Conservation (phyloP, 2,888 invertebrate species). For the Drosophila acutilabella region DNA sequence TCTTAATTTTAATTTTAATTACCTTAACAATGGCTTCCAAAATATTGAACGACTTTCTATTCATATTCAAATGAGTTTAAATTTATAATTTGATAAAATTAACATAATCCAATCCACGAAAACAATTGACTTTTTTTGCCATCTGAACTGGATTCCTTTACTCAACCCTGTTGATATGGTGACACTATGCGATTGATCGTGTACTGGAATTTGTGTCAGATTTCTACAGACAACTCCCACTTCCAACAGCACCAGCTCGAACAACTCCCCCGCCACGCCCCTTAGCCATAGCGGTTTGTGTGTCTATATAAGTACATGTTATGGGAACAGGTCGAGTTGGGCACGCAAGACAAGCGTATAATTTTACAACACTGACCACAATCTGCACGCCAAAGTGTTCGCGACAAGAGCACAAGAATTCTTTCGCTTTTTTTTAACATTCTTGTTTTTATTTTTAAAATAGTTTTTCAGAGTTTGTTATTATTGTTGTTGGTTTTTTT, state of each 20-base stretch:
- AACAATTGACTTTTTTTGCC: neutral
- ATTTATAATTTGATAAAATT: neutral
- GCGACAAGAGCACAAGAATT: conserved; percentile 31
- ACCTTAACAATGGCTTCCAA: neutral
- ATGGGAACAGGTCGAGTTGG: conserved; percentile 1
- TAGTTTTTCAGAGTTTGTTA: conserved; percentile 1
- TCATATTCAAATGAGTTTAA: neutral
- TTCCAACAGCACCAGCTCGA: neutral
- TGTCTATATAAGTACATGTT: conserved; percentile 14
- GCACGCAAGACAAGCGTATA: conserved; percentile 28
- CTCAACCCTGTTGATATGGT: conserved; percentile 2
- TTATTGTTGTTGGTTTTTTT: neutral
- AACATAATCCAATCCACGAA: neutral
- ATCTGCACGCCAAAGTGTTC: conserved; percentile 28
- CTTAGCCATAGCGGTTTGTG: neutral
- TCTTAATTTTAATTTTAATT: neutral
- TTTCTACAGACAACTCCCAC: conserved; percentile 10
- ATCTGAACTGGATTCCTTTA: neutral
- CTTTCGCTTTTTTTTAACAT: conserved; percentile 6
- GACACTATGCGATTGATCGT: conserved; percentile 24
- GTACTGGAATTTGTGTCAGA: conserved; percentile 23
- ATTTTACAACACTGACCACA: conserved; percentile 36
- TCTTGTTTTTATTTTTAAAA: neutral
- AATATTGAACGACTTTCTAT: neutral
- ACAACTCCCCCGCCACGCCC: too few relatives aligned